Percentiles rank a stretch among this genome's conserved stretches.
Conservation (phyloP, 2,888 invertebrate species). For the Epicampocera succincta region DNA sequence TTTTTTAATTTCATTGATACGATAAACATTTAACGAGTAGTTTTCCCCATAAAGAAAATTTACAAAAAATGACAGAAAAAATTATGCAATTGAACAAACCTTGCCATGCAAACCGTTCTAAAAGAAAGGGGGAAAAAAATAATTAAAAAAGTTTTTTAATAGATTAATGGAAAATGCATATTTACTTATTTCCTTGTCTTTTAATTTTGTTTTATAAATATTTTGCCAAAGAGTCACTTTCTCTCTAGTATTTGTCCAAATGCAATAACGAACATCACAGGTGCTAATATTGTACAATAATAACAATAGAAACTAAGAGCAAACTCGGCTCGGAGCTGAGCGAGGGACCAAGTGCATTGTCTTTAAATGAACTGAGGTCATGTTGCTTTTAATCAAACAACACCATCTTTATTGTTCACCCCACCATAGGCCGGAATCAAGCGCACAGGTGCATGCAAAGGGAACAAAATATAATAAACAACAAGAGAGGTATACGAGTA, state of each 20-base stretch:
- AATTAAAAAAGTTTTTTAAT: constrained; percentile 33
- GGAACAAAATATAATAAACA: constrained; percentile 30
- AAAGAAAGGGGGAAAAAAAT: constrained; percentile 12
- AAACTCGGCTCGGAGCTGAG: not conserved
- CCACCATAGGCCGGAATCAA: constrained; percentile 4
- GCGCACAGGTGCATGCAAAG: constrained; percentile 37
- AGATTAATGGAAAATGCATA: constrained; percentile 60
- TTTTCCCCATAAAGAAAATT: constrained; percentile 39
- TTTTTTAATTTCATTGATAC: constrained; percentile 39
- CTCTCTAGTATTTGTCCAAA: constrained; percentile 20
- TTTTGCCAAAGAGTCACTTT: constrained; percentile 33
- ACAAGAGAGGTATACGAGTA: not conserved
- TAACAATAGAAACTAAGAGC: constrained; percentile 34
- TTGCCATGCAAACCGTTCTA: constrained; percentile 39
- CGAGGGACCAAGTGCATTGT: constrained; percentile 53
- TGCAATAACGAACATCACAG: constrained; percentile 53
- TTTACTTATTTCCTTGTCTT: constrained; percentile 60
- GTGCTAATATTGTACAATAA: constrained; percentile 56
- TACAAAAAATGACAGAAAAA: constrained; percentile 5
- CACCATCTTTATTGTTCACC: constrained; percentile 49
- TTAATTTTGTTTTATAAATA: constrained; percentile 39
- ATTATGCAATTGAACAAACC: constrained; percentile 54
- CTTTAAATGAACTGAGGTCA: constrained; percentile 61
- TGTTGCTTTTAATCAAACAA: constrained; percentile 52
- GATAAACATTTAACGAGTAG: constrained; percentile 49